Conservation (phyloP, 92 coral and sea anemone species). For the Siderastrea siderea region DNA sequence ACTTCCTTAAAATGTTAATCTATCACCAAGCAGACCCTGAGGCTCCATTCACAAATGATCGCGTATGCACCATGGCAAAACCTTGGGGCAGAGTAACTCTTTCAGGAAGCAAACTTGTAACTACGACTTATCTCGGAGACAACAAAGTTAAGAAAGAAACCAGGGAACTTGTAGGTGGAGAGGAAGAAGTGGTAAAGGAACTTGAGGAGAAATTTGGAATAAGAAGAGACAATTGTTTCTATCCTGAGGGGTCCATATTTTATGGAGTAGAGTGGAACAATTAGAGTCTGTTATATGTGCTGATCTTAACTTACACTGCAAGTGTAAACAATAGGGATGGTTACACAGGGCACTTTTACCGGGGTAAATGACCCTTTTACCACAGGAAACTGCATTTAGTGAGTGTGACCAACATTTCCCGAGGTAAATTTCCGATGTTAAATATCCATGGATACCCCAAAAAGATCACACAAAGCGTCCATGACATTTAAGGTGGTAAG, state of each 20-base stretch:
- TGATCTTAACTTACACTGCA: no score
- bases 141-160: conserved; percentile 48
- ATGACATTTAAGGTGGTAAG: no score
- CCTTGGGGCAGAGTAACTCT: conserved; percentile 70
- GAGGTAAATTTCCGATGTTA: no score
- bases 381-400: no score
- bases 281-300: not conserved
- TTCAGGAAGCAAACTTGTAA: conserved; percentile 32
- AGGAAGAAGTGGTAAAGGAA: conserved; percentile 32
- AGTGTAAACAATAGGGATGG: no score
- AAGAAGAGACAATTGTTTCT: conserved; percentile 33
- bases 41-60: conserved; percentile 46
- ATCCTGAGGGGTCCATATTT: conserved; percentile 15
- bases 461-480: no score
- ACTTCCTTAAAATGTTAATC: conserved; percentile 23
- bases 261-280: not conserved
- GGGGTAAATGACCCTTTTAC: no score
- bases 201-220: conserved; percentile 45
- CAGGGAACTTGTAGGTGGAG: conserved; percentile 36
- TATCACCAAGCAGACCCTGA: conserved; percentile 13
- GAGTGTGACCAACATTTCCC: no score
- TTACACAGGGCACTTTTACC: no score
- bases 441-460: no score
- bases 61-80: conserved; percentile 54
- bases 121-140: conserved; percentile 2